These are phyloP conservation scores for Argyrosomus regius DNA, from an alignment of 2,797 vertebrate species.

Conservation along the genomic window DNA sequence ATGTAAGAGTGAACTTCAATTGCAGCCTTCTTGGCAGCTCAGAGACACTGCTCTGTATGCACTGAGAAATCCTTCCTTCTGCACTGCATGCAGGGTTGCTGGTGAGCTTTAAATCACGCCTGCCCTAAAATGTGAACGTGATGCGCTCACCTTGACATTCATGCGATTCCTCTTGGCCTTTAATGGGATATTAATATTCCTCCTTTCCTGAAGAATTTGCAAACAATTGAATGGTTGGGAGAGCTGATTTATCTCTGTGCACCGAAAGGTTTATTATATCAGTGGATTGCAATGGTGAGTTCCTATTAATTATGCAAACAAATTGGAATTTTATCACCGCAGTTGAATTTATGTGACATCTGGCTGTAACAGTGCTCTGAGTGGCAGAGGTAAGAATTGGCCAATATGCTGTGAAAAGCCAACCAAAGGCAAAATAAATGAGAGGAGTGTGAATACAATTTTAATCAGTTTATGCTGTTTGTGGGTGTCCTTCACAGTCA, in stretches of 20 bases:
- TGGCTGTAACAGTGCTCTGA: not conserved
- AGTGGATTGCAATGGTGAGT: not conserved
- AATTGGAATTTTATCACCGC: constrained; percentile 42
- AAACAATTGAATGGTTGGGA: constrained; percentile 5
- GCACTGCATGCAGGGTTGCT: constrained; percentile 4
- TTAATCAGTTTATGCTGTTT: constrained; percentile 46
- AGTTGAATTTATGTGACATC: constrained; percentile 22
- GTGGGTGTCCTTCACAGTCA: constrained; percentile 55
- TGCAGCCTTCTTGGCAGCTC: constrained; percentile 28
- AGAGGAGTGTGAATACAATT: constrained; percentile 31
- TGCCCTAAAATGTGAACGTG: constrained; percentile 10
- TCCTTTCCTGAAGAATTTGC: constrained; percentile 17
- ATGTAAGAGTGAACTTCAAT: constrained; percentile 20
- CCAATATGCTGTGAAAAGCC: constrained; percentile 4
- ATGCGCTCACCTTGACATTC: constrained; percentile 49
- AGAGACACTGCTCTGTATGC: constrained; percentile 17
- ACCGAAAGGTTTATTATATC: constrained; percentile 14
- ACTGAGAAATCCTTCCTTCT: constrained; percentile 14
- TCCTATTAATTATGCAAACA: constrained; percentile 42
- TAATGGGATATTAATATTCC: constrained; percentile 39
- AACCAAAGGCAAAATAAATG: constrained; percentile 25
- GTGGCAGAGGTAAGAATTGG: not conserved
- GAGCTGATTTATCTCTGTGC: not conserved
- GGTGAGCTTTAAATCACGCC: constrained; percentile 17
- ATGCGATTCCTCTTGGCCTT: constrained; percentile 6